A percentile compares a stretch with the other conserved stretches of the same genome.
phyloP scores from a whole-genome alignment of 2,113 vertebrate species.

The Cercopithecus mona region DNA sequence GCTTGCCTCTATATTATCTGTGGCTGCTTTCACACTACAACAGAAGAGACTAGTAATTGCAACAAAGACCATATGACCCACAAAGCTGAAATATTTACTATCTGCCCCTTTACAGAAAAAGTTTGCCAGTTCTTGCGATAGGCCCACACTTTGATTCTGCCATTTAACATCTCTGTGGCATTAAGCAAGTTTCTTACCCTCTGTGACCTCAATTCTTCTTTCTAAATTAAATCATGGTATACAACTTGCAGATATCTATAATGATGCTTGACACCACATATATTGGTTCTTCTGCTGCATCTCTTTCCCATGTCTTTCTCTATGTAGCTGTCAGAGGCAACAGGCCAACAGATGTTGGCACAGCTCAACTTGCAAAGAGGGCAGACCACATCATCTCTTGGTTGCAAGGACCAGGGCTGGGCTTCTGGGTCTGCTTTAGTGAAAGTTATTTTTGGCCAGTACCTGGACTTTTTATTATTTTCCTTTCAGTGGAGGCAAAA shows the following conservation, averaged over 20 bases:
- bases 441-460: constrained; percentile 62
- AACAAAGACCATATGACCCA: not conserved
- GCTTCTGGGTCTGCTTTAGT: constrained; percentile 50
- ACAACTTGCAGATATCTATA: not conserved
- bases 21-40: not conserved
- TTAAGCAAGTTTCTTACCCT: not conserved
- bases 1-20: not conserved
- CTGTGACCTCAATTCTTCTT: not conserved
- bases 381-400: constrained; percentile 13
- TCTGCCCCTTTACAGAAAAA: not conserved
- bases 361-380: constrained; percentile 43
- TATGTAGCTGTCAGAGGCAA: not conserved
- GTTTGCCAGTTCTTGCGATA: not conserved
- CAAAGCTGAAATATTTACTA: not conserved
- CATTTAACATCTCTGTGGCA: not conserved
- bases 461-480: constrained; percentile 66
- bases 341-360: constrained; percentile 28
- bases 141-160: not conserved
- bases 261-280: not conserved
- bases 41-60: not conserved
- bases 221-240: not conserved
- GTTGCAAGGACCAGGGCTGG: constrained; percentile 10
- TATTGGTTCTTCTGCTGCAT: not conserved
- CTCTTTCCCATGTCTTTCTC: constrained; percentile 13
- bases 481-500: constrained; percentile 65